These are phyloP conservation scores for Teleiodes luculella DNA, from an alignment of 2,888 invertebrate species.

Conservation along the genomic window DNA sequence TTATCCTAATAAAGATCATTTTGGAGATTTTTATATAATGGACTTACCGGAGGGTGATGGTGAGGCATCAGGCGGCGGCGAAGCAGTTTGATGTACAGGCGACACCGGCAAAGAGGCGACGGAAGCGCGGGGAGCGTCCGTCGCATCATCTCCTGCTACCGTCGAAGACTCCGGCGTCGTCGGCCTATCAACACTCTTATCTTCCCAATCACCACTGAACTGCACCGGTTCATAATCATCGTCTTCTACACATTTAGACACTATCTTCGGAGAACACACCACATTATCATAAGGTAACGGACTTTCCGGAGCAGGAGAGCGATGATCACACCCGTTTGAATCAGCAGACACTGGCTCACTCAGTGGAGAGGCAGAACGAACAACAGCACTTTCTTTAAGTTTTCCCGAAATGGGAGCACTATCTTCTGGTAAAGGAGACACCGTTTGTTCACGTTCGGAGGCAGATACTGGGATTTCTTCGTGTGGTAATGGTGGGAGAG, in stretches of 20 bases:
- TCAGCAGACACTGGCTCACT: slow-evolving; percentile 23
- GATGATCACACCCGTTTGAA: slow-evolving; percentile 30
- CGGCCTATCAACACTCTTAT: slow-evolving; percentile 58
- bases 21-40: background rate
- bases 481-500: slow-evolving; percentile 38
- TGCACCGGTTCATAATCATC: slow-evolving; percentile 59
- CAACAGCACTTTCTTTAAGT: slow-evolving; percentile 30
- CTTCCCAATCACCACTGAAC: slow-evolving; percentile 59
- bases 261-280: slow-evolving; percentile 39
- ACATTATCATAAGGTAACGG: slow-evolving; percentile 47
- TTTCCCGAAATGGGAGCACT: slow-evolving; percentile 30
- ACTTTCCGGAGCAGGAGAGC: slow-evolving; percentile 37
- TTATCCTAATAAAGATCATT: no score
- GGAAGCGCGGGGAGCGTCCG: slow-evolving; percentile 38
- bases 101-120: slow-evolving; percentile 57
- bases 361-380: slow-evolving; percentile 28
- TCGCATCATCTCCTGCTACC: slow-evolving; percentile 28
- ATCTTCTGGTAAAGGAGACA: slow-evolving; percentile 42
- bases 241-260: slow-evolving; percentile 34
- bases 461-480: slow-evolving; percentile 30
- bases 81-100: slow-evolving; percentile 36
- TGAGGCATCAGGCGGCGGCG: slow-evolving; percentile 32
- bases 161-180: slow-evolving; percentile 63
- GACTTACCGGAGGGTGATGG: slow-evolving; percentile 58
- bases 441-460: slow-evolving; percentile 31